Base-by-base conservation (phyloP, 2,888 invertebrate species). In the Drosophila neutralis region DNA sequence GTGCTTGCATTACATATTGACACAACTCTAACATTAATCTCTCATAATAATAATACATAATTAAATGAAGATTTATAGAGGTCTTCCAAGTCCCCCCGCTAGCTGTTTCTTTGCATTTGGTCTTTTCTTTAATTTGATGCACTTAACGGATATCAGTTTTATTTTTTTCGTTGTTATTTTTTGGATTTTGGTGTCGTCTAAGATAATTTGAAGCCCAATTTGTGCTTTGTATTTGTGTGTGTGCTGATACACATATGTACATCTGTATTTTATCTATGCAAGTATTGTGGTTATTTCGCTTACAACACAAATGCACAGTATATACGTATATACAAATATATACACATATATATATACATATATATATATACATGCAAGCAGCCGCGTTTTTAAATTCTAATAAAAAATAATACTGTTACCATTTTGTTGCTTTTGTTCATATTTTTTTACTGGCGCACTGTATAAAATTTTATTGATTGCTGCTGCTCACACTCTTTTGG, bases 251-350 rank as follows among this genome's bases (percentile, higher is more conserved):
- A 10, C 11, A 31, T 52, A 21, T 21, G 21, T 1, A 33, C 13
- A 7, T 52, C 21, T 53, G 8, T 15, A 13, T 33, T 29, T 31
- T 6, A 42, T 42, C 21, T 53, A 24, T 48, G 33, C 18, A 40
- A 40, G 67, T 72, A 57, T 61, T 74, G 60, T 69, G 76, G 67
- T 60, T 67, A 67, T 73, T 73, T 73, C 59, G 73, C 72, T 71
- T 1, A 42, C n/a, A 42, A 11, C 56, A 27, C 42, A 42, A 4
- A n/a, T 27, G 29, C 11, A 35, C 35, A 35, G 35, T 13, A 35
- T 35, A 29, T 38, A n/a, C n/a, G n/a, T n/a, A 8, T 8, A 38
- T 8, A 18, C 11, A 33, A 10, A 33, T 33, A 33, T 33, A 10
- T 10, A 33, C 3, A 33, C 2, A 33, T 0, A 33, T 2, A 33